Evolutionary conservation across 2,113 vertebrate genomes (phyloP), one percentile per base, ranked within the genome.

Genomic region (Dipodomys stephensi): DNA sequence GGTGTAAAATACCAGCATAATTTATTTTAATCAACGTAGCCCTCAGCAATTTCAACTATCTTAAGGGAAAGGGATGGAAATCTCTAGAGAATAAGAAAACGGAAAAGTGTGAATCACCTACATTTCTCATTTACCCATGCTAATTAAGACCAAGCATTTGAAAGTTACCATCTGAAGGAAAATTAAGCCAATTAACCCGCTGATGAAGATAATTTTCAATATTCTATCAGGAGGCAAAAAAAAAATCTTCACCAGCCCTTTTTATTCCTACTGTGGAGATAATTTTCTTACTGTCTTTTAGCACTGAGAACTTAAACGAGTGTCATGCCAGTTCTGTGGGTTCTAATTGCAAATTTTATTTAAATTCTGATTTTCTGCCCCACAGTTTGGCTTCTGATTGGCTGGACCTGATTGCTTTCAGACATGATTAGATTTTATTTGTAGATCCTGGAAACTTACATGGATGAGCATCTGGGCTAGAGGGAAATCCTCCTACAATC

Each of bases 171-270:
- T 97, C 96, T 95, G 96, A 97, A 97, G 95, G 96, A 96, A 97
- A 97, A 97, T 97, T 96, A 97, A 97, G 96, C 92, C 97, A 97
- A 97, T 97, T 97, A 97, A 97, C 96, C 94, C 95, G 95, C 97
- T 96, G 96, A 97, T 97, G 96, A 97, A 97, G 97, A 97, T 97
- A 96, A 97, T 97, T 97, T 97, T 96, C 96, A 97, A 96, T 96
- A 97, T 96, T 96, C 97, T 97, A 97, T 97, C 97, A 97, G 87
- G 95, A 96, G 95, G 95, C 85, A 97, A 96, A 96, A 57, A 57
- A 96, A 57, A 57, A 96, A 74, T 93, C 94, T 95, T 96, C 83
- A 94, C 96, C 95, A 97, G 80, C 93, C 85, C 90, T 94, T 93
- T 80, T 93, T 71, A 82, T 86, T 90, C 88, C 92, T 93, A 90